Evolutionary conservation across 2,888 invertebrate species (phyloP).

Genomic region (Dynastes tityus): DNA sequence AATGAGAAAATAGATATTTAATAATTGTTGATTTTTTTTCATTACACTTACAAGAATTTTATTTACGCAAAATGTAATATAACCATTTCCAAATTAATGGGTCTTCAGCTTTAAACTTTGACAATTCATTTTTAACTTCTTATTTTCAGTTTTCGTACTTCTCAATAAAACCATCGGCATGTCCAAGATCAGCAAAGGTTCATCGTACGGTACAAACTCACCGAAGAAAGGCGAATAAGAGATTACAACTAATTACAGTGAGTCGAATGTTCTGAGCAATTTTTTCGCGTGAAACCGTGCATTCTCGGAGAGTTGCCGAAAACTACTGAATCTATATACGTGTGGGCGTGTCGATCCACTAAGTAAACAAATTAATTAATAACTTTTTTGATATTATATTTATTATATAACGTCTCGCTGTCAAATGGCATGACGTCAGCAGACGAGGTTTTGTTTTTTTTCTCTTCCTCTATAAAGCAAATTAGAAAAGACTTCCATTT

Average conservation of each 20-base stretch:
- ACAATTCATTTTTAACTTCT: neutral
- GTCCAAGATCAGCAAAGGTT: slow-evolving; percentile 89
- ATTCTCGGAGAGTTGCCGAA: neutral
- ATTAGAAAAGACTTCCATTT: too few species aligned
- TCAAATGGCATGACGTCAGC: neutral
- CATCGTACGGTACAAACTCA: slow-evolving; percentile 81
- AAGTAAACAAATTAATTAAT: too few species aligned
- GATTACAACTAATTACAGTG: neutral
- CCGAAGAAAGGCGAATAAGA: slow-evolving; percentile 49
- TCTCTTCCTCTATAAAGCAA: too few species aligned
- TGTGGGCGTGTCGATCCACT: too few species aligned
- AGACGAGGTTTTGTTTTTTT: too few species aligned
- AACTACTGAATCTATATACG: too few species aligned
- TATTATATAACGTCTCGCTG: neutral
- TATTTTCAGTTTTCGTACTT: slow-evolving; percentile 81
- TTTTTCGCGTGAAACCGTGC: neutral
- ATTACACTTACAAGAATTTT: too few species aligned
- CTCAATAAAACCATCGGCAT: slow-evolving; percentile 87
- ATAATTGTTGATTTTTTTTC: too few species aligned
- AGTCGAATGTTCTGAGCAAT: neutral
- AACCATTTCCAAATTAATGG: too few species aligned
- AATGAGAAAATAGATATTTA: too few species aligned
- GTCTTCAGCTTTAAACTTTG: slow-evolving; percentile 17
- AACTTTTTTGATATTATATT: slow-evolving; percentile 18
- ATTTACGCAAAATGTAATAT: too few species aligned